Evolutionary conservation across 2,113 vertebrate species (phyloP).

Genomic region (Daboia siamensis): DNA sequence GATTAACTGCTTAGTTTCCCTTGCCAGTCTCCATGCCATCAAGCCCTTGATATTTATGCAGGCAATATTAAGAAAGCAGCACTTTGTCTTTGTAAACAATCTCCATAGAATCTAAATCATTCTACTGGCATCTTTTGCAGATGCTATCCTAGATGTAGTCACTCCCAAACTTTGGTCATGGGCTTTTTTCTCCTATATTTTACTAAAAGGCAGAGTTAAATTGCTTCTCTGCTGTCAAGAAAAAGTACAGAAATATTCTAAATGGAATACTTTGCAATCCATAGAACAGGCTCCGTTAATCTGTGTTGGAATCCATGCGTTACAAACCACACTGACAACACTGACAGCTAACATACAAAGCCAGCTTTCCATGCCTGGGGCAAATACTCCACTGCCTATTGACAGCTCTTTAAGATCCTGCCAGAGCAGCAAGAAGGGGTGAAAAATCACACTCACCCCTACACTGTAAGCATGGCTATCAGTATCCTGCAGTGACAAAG

Average conservation of each 20-base stretch:
- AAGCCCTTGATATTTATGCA: constrained; percentile 34
- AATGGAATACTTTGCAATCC: constrained; percentile 29
- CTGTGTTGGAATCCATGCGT: constrained; percentile 39
- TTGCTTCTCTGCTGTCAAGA: not conserved
- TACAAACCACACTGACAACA: constrained; percentile 26
- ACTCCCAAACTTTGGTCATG: not conserved
- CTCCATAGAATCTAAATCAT: constrained; percentile 36
- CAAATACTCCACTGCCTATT: constrained; percentile 54
- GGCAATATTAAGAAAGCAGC: constrained; percentile 37
- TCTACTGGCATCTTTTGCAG: constrained; percentile 39
- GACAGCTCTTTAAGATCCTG: constrained; percentile 55
- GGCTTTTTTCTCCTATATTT: not conserved
- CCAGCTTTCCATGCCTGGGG: constrained; percentile 59
- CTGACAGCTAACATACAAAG: constrained; percentile 25
- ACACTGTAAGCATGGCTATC: constrained; percentile 33
- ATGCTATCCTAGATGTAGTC: constrained; percentile 47
- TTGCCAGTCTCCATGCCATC: not conserved
- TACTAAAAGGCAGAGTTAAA: not conserved
- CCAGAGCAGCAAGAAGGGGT: constrained; percentile 55
- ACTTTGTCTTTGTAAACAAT: constrained; percentile 31
- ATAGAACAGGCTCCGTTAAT: not conserved
- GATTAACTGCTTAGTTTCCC: constrained; percentile 23
- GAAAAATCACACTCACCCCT: constrained; percentile 56
- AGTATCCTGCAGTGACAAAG: constrained; percentile 44
- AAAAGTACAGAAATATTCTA: not conserved